These are phyloP conservation scores for Oryzias javanicus DNA, from an alignment of 2,113 vertebrate genomes.

Conservation along the genomic window DNA sequence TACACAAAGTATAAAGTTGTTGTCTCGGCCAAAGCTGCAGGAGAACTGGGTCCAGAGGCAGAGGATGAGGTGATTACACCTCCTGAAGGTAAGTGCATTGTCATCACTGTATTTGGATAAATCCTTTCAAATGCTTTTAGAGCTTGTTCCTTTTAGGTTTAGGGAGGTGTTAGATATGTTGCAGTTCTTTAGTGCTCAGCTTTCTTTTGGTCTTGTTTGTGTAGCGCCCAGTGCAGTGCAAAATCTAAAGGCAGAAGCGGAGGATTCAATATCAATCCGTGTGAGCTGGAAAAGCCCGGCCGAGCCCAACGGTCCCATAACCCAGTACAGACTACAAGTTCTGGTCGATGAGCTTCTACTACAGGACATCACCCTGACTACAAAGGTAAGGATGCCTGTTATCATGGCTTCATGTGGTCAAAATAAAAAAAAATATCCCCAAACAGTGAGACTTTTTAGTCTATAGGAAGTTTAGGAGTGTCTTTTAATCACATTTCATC, in stretches of 20 bases:
- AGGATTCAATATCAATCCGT: conserved; percentile 85
- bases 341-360: conserved; percentile 64
- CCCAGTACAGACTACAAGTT: conserved; percentile 86
- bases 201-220: conserved; percentile 31
- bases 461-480: no score
- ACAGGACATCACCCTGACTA: conserved; percentile 85
- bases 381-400: conserved; percentile 54
- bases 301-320: conserved; percentile 90
- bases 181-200: neutral
- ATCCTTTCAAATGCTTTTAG: neutral
- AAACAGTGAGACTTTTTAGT: no score
- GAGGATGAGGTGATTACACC: conserved; percentile 80
- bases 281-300: conserved; percentile 87
- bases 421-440: no score
- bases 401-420: neutral
- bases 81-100: conserved; percentile 81
- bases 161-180: neutral
- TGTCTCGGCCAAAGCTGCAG: conserved; percentile 84
- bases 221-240: conserved; percentile 87
- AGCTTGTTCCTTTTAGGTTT: neutral
- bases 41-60: conserved; percentile 84
- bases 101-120: neutral
- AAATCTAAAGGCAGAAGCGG: conserved; percentile 79
- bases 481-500: no score
- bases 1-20: conserved; percentile 81